Conservation (phyloP, 1,140 invertebrate genomes). For the Tetraneura akinire region DNA sequence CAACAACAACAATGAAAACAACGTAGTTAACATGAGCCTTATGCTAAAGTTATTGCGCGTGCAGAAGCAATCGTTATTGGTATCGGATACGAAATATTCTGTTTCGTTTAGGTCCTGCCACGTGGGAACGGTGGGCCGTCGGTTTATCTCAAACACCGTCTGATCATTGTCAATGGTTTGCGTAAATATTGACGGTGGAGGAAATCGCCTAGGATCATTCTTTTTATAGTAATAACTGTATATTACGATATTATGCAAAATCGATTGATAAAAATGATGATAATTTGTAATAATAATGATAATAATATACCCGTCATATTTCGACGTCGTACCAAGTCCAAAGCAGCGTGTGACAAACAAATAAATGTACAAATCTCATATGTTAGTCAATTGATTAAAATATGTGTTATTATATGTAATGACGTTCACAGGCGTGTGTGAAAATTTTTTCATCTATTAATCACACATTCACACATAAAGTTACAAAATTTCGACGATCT, state of each 20-base stretch:
- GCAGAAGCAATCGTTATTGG: conserved; percentile 14
- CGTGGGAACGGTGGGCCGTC: neutral
- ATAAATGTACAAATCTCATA: neutral
- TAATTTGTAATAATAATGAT: neutral
- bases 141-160: conserved; percentile 28
- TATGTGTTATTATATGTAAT: too few species aligned
- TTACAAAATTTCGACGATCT: too few species aligned
- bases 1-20: conserved; percentile 22
- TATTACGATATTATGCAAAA: neutral
- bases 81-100: conserved; percentile 4
- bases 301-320: neutral
- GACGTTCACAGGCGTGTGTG: too few species aligned
- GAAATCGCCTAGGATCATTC: neutral
- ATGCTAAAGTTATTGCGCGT: conserved; percentile 15
- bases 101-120: conserved; percentile 33
- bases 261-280: neutral
- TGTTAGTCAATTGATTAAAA: neutral
- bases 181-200: neutral
- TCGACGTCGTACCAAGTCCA: neutral
- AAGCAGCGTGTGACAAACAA: conserved; percentile 25
- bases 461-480: neutral
- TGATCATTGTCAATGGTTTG: conserved; percentile 3
- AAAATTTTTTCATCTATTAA: too few species aligned
- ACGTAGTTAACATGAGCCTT: conserved; percentile 32
- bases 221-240: conserved; percentile 24